phyloP scores from a whole-genome alignment of 2,113 vertebrate species.

The Rhabdomys dilectus region DNA sequence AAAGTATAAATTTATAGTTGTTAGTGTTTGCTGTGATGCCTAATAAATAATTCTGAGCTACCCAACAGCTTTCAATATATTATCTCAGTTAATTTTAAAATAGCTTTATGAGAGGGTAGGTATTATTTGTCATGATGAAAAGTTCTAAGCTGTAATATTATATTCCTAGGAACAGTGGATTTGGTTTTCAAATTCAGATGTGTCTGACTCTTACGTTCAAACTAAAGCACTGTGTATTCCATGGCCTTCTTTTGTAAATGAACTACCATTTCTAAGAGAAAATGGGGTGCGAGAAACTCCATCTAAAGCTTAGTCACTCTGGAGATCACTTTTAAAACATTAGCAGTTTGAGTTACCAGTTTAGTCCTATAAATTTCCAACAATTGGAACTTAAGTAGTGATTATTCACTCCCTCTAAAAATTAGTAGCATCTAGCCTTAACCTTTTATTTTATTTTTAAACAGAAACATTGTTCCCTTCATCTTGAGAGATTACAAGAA shows the following conservation, averaged over 20 bases:
- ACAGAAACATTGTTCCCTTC: constrained; percentile 83
- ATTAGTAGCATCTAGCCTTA: constrained; percentile 71
- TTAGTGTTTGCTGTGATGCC: constrained; percentile 43
- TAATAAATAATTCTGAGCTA: constrained; percentile 23
- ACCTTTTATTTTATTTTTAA: constrained; percentile 83
- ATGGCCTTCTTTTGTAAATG: constrained; percentile 47
- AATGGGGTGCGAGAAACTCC: constrained; percentile 26
- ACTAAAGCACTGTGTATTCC: background rate
- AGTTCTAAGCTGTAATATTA: background rate
- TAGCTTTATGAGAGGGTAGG: constrained; percentile 34
- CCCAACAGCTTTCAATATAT: background rate
- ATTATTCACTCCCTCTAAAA: constrained; percentile 72
- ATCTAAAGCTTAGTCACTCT: constrained; percentile 41
- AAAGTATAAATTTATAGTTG: constrained; percentile 28
- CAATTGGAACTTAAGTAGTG: constrained; percentile 54
- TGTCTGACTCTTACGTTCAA: background rate
- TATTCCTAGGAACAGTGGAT: background rate
- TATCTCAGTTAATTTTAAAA: constrained; percentile 56
- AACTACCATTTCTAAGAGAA: constrained; percentile 49
- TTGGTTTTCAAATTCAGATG: constrained; percentile 28
- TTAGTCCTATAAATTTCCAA: constrained; percentile 55
- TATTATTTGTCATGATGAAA: constrained; percentile 28
- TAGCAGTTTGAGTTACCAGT: constrained; percentile 56
- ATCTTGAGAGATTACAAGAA: constrained; percentile 85
- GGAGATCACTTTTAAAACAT: constrained; percentile 18